Conservation (phyloP, 2,797 vertebrate genomes). For the Xerus rutilus region DNA sequence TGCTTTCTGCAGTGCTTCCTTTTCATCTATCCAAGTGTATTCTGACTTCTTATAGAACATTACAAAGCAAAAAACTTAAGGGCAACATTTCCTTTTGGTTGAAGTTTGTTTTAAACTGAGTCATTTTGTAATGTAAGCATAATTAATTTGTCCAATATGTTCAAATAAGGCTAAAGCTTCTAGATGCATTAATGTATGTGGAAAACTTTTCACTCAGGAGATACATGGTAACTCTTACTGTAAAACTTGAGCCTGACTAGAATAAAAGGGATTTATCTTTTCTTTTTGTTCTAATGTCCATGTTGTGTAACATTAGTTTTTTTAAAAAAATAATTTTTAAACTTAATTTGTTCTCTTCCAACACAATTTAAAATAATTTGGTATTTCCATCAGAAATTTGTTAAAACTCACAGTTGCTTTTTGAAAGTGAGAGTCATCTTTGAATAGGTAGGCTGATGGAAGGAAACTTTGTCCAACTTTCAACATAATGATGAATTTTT, state of each 20-base stretch:
- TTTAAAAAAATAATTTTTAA: background rate
- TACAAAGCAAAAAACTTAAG: slow-evolving; percentile 79
- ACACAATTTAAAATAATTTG: background rate
- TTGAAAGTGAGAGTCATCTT: background rate
- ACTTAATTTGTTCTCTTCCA: background rate
- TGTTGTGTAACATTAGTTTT: background rate
- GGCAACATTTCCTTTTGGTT: slow-evolving; percentile 72
- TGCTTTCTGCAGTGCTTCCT: background rate
- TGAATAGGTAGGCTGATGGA: background rate
- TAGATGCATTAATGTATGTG: slow-evolving; percentile 75
- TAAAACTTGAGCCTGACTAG: slow-evolving; percentile 60
- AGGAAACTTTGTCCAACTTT: background rate
- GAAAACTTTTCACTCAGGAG: slow-evolving; percentile 20
- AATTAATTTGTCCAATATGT: slow-evolving; percentile 78
- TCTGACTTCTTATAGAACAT: slow-evolving; percentile 74
- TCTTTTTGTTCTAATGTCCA: slow-evolving; percentile 48
- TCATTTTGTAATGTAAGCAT: slow-evolving; percentile 70
- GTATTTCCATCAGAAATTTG: background rate
- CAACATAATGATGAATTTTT: background rate
- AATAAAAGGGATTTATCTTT: slow-evolving; percentile 59
- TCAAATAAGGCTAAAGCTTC: slow-evolving; percentile 68
- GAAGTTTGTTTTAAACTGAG: slow-evolving; percentile 79
- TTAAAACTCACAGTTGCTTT: background rate
- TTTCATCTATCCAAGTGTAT: slow-evolving; percentile 70
- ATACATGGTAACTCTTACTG: slow-evolving; percentile 25